These are phyloP conservation scores for Pseudomyrmex concolor DNA, from an alignment of 1,140 invertebrate species.

Conservation along the genomic window DNA sequence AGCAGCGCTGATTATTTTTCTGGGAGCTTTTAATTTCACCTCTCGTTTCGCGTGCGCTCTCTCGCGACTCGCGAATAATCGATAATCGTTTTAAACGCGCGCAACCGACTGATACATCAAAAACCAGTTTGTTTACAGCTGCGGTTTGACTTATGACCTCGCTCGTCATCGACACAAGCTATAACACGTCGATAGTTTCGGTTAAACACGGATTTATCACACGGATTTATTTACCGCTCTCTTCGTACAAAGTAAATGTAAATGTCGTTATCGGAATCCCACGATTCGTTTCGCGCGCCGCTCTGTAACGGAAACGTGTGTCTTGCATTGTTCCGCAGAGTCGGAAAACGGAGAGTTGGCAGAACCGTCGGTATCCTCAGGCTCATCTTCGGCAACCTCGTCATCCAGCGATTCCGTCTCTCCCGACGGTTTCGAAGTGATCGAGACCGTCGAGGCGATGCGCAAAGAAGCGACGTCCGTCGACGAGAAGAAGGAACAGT, in stretches of 20 bases:
- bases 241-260: neutral
- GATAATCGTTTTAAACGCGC: slow-evolving; percentile 46
- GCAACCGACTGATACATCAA: slow-evolving; percentile 2
- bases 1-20: slow-evolving; percentile 56
- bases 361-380: no score
- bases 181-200: neutral
- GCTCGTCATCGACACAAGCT: neutral
- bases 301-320: neutral
- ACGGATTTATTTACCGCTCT: neutral
- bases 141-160: slow-evolving; percentile 30
- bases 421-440: slow-evolving; percentile 74
- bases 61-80: slow-evolving; percentile 35
- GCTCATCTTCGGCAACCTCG: slow-evolving; percentile 10
- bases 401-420: slow-evolving; percentile 44
- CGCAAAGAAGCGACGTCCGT: slow-evolving; percentile 39
- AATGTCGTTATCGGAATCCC: neutral
- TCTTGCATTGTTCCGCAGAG: slow-evolving; percentile 48
- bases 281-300: no score
- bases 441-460: slow-evolving; percentile 61
- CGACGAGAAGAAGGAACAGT: slow-evolving; percentile 34
- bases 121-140: slow-evolving; percentile 52
- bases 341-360: slow-evolving; percentile 2
- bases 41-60: neutral
- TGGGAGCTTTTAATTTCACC: slow-evolving; percentile 64
- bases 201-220: slow-evolving; percentile 50